Conservation (phyloP, 2,888 invertebrate species). For the Drepanosiphum platanoidis region DNA sequence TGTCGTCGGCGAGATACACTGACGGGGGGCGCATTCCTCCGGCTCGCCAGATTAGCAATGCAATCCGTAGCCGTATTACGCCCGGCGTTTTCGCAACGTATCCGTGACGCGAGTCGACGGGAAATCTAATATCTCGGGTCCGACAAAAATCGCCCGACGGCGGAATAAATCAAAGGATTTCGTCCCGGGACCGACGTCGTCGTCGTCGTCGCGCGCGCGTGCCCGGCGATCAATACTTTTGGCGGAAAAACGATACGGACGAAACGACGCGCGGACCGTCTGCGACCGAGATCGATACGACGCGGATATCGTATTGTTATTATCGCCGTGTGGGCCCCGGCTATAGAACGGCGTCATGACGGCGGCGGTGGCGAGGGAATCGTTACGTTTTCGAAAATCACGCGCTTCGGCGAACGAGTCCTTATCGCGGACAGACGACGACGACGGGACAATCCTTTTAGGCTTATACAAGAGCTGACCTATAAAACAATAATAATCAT, state of each 20-base stretch:
- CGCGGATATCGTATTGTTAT: too few relatives aligned
- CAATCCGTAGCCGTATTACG: background rate
- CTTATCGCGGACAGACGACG: too few relatives aligned
- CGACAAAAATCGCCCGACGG: background rate
- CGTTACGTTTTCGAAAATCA: too few relatives aligned
- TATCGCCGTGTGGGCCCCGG: too few relatives aligned
- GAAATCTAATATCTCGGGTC: background rate
- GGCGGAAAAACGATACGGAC: background rate
- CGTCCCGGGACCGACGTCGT: too few relatives aligned
- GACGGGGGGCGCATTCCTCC: background rate
- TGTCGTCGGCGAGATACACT: background rate
- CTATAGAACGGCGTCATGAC: too few relatives aligned
- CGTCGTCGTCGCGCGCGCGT: background rate
- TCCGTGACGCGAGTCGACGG: background rate
- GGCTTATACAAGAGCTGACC: too few relatives aligned
- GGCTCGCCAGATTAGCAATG: background rate
- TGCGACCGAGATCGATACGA: background rate
- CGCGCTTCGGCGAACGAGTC: too few relatives aligned
- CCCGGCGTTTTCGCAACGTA: background rate
- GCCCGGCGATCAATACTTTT: background rate
- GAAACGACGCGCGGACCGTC: background rate
- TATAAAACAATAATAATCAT: too few relatives aligned
- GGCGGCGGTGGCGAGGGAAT: too few relatives aligned
- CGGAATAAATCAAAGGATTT: conserved; percentile 22
- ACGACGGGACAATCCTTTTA: too few relatives aligned